Conservation (phyloP, 2,888 invertebrate genomes). For the Lepidochitona cinerea region DNA sequence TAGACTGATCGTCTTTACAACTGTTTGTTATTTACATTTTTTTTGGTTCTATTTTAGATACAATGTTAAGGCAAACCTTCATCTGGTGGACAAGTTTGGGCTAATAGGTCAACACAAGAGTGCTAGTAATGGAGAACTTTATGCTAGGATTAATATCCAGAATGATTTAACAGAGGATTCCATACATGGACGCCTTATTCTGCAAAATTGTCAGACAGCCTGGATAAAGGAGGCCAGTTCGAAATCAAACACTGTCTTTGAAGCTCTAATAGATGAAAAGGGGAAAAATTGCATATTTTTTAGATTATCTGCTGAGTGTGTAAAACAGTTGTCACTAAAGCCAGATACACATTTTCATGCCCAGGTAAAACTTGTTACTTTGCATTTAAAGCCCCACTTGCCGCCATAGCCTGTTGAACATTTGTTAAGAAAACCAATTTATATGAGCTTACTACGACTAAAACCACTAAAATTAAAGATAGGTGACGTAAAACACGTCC, state of each 20-base stretch:
- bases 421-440: no score
- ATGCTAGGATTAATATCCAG: conserved; percentile 80
- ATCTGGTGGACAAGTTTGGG: conserved; percentile 79
- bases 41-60: conserved; percentile 71
- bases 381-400: no score
- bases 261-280: conserved; percentile 85
- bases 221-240: conserved; percentile 68
- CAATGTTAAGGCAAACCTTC: conserved; percentile 78
- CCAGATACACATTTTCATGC: conserved; percentile 78
- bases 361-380: conserved; percentile 74
- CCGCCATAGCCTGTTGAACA: no score
- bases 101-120: conserved; percentile 80
- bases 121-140: conserved; percentile 82
- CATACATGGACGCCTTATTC: conserved; percentile 82
- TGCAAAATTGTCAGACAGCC: conserved; percentile 83
- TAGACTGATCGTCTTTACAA: no score
- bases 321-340: conserved; percentile 77
- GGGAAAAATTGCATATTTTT: conserved; percentile 84
- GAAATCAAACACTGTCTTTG: conserved; percentile 75
- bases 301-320: conserved; percentile 79
- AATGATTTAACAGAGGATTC: conserved; percentile 87
- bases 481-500: no score
- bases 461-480: no score
- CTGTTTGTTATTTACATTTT: no score
- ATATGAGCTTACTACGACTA: no score